A percentile compares a stretch with the other conserved stretches of the same genome.
phyloP scores from a whole-genome alignment of 2,113 vertebrate species.

The Chloropsis hardwickii region DNA sequence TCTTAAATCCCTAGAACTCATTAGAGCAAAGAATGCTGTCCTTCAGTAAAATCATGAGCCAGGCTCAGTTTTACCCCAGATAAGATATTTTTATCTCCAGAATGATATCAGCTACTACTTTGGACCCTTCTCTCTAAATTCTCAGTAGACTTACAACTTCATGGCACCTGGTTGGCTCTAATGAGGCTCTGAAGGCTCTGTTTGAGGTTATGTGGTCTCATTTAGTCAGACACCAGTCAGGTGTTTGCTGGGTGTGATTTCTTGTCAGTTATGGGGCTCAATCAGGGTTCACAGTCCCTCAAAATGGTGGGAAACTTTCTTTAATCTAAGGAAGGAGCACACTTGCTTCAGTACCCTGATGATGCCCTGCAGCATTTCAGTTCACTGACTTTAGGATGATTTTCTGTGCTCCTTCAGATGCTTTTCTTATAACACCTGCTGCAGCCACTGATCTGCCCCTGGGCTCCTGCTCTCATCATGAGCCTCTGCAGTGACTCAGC shows the following conservation, averaged over 20 bases:
- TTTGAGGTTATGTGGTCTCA: neutral
- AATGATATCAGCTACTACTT: neutral
- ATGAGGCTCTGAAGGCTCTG: neutral
- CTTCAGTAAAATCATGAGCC: neutral
- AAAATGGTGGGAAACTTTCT: neutral
- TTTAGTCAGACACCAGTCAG: neutral
- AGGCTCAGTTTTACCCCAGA: neutral
- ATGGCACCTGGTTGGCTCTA: neutral
- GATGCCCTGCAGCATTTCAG: neutral
- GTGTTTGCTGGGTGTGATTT: neutral
- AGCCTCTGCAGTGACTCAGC: conserved; percentile 14
- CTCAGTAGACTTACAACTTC: neutral
- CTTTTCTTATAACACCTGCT: neutral
- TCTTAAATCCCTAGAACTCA: neutral
- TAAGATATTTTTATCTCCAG: neutral
- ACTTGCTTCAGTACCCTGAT: neutral
- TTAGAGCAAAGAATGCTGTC: neutral
- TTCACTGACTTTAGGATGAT: neutral
- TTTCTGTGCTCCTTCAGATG: neutral
- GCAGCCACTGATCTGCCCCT: neutral
- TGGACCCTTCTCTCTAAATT: neutral
- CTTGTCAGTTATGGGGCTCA: neutral
- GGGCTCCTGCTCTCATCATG: neutral
- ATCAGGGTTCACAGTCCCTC: neutral
- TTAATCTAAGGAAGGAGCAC: neutral